These are phyloP conservation scores for Montipora foliosa DNA, from an alignment of 64 coral and sea anemone species.

Conservation along the genomic window DNA sequence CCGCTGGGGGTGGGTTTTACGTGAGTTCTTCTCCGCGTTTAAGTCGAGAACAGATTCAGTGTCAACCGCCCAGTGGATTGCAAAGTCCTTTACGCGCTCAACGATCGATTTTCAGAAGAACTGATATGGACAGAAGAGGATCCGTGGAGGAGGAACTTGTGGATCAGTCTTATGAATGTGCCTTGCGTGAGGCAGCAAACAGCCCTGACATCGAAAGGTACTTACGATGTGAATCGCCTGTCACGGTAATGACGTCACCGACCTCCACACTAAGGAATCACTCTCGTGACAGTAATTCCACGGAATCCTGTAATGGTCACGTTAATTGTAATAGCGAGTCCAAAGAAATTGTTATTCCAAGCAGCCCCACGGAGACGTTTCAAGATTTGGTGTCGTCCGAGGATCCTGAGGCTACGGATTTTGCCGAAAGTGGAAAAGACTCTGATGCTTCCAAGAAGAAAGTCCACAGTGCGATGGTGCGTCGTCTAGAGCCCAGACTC, in stretches of 20 bases:
- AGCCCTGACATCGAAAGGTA: slow-evolving; percentile 70
- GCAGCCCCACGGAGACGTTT: not conserved
- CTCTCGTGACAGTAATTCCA: not conserved
- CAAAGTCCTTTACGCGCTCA: not conserved
- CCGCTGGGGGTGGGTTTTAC: not conserved
- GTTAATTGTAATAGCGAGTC: slow-evolving; percentile 3
- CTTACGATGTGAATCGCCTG: slow-evolving; percentile 54
- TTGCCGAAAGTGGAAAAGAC: not conserved
- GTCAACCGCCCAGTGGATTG: not conserved
- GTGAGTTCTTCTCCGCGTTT: not conserved
- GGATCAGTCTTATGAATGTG: slow-evolving; percentile 61
- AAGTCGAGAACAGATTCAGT: not conserved
- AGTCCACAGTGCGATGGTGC: slow-evolving; percentile 32
- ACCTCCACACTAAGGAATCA: not conserved
- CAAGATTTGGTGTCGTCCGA: not conserved
- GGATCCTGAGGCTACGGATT: not conserved
- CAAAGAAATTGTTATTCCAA: not conserved
- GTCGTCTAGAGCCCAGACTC: slow-evolving; percentile 67
- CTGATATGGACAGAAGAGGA: not conserved
- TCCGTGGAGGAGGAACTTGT: slow-evolving; percentile 56
- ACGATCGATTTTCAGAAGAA: not conserved
- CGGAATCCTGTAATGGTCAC: not conserved
- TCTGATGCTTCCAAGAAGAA: slow-evolving; percentile 6
- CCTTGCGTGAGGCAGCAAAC: slow-evolving; percentile 65
- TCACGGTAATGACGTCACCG: not conserved